These are phyloP conservation scores for Eucera pruinosa DNA, from an alignment of 2,888 invertebrate genomes.

Conservation along the genomic window DNA sequence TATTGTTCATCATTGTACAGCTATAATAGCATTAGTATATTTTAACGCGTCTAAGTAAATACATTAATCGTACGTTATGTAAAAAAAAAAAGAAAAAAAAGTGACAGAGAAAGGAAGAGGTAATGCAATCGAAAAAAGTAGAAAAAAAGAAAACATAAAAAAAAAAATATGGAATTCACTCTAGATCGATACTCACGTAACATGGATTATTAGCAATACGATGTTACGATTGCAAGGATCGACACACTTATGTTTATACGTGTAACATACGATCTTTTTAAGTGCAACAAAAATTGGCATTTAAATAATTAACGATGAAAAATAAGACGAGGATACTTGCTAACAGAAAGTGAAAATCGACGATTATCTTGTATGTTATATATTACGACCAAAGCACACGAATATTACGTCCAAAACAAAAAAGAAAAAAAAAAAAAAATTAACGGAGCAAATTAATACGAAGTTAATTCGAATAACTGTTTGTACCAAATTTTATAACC, in stretches of 20 bases:
- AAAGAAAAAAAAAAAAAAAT: too few relatives aligned
- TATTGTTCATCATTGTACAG: slow-evolving; percentile 60
- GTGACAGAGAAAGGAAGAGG: neutral
- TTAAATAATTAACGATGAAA: slow-evolving; percentile 23
- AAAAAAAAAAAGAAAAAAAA: slow-evolving; percentile 4
- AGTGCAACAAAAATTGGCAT: slow-evolving; percentile 32
- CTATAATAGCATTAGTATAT: slow-evolving; percentile 40
- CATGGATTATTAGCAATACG: slow-evolving; percentile 44
- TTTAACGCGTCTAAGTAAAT: slow-evolving; percentile 36
- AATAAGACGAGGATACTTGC: slow-evolving; percentile 31
- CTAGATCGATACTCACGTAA: slow-evolving; percentile 18
- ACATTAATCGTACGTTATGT: slow-evolving; percentile 36
- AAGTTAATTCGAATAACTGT: slow-evolving; percentile 44
- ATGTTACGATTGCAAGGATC: slow-evolving; percentile 41
- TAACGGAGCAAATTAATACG: slow-evolving; percentile 44
- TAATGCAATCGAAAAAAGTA: slow-evolving; percentile 18
- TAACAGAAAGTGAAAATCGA: slow-evolving; percentile 43
- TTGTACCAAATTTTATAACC: slow-evolving; percentile 63
- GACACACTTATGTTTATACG: slow-evolving; percentile 49
- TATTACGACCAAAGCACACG: slow-evolving; percentile 41
- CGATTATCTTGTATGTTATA: slow-evolving; percentile 37
- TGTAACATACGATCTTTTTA: slow-evolving; percentile 48
- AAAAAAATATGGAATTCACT: too few relatives aligned
- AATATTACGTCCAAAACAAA: slow-evolving; percentile 59
- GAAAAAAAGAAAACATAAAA: too few relatives aligned